Evolutionary conservation across 2,797 vertebrate species (phyloP).

Genomic region (Graptemys geographica): DNA sequence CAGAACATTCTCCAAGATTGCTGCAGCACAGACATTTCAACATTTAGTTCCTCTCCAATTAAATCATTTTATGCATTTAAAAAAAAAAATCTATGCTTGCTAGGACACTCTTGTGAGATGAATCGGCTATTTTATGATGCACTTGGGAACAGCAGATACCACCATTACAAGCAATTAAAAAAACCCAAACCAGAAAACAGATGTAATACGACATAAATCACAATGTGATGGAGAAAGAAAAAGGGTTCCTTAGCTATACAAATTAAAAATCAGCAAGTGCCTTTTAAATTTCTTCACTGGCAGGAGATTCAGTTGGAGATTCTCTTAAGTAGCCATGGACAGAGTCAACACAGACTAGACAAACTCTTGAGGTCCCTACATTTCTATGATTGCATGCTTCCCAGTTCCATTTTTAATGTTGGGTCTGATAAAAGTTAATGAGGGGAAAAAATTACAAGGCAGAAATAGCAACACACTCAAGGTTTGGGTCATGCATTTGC

Average conservation of each 20-base stretch:
- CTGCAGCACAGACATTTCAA: background rate
- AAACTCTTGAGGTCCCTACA: background rate
- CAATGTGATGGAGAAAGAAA: slow-evolving; percentile 47
- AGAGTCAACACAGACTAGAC: too few relatives aligned
- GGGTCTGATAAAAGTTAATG: background rate
- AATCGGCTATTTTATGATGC: slow-evolving; percentile 4
- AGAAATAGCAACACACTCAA: slow-evolving; percentile 20
- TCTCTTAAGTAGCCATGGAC: slow-evolving; percentile 4
- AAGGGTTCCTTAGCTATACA: slow-evolving; percentile 31
- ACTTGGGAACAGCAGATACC: slow-evolving; percentile 75
- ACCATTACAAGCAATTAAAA: slow-evolving; percentile 69
- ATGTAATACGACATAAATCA: slow-evolving; percentile 45
- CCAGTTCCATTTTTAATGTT: background rate
- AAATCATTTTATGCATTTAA: background rate
- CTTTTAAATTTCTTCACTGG: too few relatives aligned
- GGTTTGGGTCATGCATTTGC: background rate
- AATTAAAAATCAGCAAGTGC: slow-evolving; percentile 23
- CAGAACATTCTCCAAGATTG: background rate
- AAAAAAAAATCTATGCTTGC: background rate
- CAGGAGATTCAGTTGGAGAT: slow-evolving; percentile 12
- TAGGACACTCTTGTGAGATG: too few relatives aligned
- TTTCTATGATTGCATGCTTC: background rate
- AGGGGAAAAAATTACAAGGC: slow-evolving; percentile 11
- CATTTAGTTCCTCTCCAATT: background rate
- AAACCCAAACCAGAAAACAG: slow-evolving; percentile 50